Percentiles rank a stretch among this genome's conserved stretches.
Conservation (phyloP, 2,888 invertebrate genomes). For the Tachina grossa region DNA sequence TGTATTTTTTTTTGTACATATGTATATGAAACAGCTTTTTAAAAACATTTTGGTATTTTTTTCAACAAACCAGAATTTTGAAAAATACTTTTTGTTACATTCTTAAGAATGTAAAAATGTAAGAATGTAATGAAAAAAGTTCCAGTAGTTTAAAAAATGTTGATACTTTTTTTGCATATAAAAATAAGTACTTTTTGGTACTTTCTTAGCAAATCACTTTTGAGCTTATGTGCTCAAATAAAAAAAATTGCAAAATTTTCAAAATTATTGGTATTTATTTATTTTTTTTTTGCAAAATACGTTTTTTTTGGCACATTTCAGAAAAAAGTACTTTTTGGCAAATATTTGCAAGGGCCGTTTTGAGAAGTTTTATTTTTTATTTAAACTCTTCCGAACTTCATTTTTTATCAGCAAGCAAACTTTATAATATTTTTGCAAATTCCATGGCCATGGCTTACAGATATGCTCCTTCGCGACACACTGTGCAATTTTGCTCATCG, state of each 20-base stretch:
- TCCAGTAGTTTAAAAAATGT: too few relatives aligned
- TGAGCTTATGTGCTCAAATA: too few relatives aligned
- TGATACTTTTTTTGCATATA: neutral
- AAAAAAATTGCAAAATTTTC: too few relatives aligned
- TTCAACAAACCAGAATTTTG: too few relatives aligned
- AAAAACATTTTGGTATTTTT: too few relatives aligned
- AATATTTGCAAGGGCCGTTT: neutral
- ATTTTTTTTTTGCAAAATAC: neutral
- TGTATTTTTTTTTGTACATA: too few relatives aligned
- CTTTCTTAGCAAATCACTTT: too few relatives aligned
- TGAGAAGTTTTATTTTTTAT: too few relatives aligned
- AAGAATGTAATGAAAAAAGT: too few relatives aligned
- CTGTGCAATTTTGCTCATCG: conserved; percentile 83
- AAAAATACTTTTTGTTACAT: too few relatives aligned
- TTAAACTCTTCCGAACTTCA: neutral
- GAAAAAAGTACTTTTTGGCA: neutral
- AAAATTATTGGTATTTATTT: neutral
- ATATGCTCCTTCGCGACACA: conserved; percentile 80
- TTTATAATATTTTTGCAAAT: conserved; percentile 33
- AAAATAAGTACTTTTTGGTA: neutral
- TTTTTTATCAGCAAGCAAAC: conserved; percentile 35
- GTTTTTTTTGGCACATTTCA: neutral
- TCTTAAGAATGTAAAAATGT: too few relatives aligned
- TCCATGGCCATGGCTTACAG: conserved; percentile 79
- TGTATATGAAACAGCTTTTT: too few relatives aligned